Evolutionary conservation across 92 coral and sea anemone species (phyloP).

Genomic region (Phenganax stokvisi): DNA sequence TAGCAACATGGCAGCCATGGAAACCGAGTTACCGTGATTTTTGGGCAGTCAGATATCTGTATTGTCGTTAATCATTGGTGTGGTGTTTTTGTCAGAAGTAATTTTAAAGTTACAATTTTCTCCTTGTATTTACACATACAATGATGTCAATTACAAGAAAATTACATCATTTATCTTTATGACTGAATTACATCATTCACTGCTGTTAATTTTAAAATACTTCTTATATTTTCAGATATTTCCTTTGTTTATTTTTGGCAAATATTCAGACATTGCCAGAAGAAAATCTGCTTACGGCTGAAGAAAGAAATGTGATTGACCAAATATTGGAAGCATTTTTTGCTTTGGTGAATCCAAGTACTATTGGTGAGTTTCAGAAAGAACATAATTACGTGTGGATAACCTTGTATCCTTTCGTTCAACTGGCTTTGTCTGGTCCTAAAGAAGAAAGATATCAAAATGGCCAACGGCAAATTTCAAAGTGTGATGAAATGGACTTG

Average conservation of each 20-base stretch:
- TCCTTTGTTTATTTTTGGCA: slow-evolving; percentile 62
- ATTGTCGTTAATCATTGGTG: too few species aligned
- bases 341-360: slow-evolving; percentile 39
- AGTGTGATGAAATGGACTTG: not conserved
- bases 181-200: too few species aligned
- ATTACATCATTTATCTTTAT: too few species aligned
- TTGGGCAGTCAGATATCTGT: too few species aligned
- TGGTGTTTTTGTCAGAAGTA: not conserved
- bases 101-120: too few species aligned
- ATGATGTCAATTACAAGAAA: too few species aligned
- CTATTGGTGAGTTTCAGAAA: slow-evolving; percentile 54
- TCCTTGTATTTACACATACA: too few species aligned
- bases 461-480: not conserved
- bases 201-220: not conserved
- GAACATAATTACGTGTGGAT: slow-evolving; percentile 71
- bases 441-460: not conserved
- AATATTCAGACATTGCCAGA: slow-evolving; percentile 39
- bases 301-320: slow-evolving; percentile 43
- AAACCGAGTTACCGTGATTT: too few species aligned
- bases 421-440: slow-evolving; percentile 65
- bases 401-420: slow-evolving; percentile 70
- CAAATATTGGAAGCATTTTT: slow-evolving; percentile 56
- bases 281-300: slow-evolving; percentile 3
- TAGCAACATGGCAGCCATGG: too few species aligned
- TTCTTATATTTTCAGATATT: slow-evolving; percentile 50